phyloP scores from a whole-genome alignment of 2,888 invertebrate genomes.

The Junonia oenone region DNA sequence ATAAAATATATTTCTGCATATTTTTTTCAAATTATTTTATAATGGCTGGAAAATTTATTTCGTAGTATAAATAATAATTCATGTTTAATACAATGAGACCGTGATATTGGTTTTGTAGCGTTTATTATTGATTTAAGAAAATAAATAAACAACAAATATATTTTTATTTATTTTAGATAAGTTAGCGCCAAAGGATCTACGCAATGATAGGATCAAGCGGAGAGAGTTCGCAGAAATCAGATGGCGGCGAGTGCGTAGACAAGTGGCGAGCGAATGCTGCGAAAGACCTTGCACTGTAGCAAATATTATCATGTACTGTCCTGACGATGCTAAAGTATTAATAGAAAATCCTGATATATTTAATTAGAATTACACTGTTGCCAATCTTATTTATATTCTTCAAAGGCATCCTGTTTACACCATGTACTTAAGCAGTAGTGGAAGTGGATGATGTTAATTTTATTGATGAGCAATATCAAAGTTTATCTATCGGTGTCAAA shows the following conservation, averaged over 20 bases:
- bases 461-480: no score
- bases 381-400: no score
- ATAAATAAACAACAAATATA: background rate
- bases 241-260: conserved; percentile 53
- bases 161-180: conserved; percentile 45
- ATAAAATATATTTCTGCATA: background rate
- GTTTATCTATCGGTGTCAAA: no score
- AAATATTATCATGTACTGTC: conserved; percentile 59
- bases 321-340: conserved; percentile 50
- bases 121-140: background rate
- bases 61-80: no score
- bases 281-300: conserved; percentile 53
- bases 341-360: conserved; percentile 57
- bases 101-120: no score
- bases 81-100: no score
- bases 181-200: conserved; percentile 50
- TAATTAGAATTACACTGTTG: conserved; percentile 25
- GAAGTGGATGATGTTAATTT: no score
- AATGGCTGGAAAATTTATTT: no score
- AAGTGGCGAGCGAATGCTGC: conserved; percentile 62
- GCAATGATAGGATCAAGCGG: conserved; percentile 40
- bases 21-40: no score
- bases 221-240: conserved; percentile 39
- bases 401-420: no score
- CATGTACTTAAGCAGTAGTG: no score